Evolutionary conservation across 2,797 vertebrate species (phyloP).

Genomic region (Sandelia bainsii): DNA sequence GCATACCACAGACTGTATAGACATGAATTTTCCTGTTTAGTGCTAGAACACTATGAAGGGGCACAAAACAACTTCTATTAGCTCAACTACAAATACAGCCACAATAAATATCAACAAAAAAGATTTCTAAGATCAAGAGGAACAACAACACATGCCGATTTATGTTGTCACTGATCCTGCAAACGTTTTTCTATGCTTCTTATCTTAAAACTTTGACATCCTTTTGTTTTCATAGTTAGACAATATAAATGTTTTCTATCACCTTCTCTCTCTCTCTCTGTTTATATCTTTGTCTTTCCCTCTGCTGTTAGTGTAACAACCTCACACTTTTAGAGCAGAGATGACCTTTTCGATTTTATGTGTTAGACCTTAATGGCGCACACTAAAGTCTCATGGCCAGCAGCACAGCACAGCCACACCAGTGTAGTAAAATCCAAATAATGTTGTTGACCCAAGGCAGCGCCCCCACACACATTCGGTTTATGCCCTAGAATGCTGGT

Average conservation of each 20-base stretch:
- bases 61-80: conserved; percentile 20
- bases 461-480: conserved; percentile 63
- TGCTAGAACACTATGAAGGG: conserved; percentile 11
- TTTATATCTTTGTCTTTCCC: conserved; percentile 49
- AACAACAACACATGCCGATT: conserved; percentile 8
- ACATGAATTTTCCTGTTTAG: conserved; percentile 35
- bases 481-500: conserved; percentile 29
- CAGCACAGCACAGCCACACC: conserved; percentile 50
- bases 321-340: conserved; percentile 70
- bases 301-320: conserved; percentile 61
- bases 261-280: conserved; percentile 3
- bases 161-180: background rate
- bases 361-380: conserved; percentile 73
- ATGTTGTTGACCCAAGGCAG: conserved; percentile 70
- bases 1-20: conserved; percentile 23
- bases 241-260: conserved; percentile 31
- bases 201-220: conserved; percentile 12
- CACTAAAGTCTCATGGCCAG: conserved; percentile 80
- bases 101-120: conserved; percentile 18
- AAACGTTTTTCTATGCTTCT: background rate
- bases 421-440: conserved; percentile 73
- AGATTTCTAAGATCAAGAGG: background rate
- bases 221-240: conserved; percentile 10
- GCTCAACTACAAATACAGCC: conserved; percentile 1
- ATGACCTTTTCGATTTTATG: conserved; percentile 84